A percentile compares a stretch with the other conserved stretches of the same genome.
phyloP scores from a whole-genome alignment of 2,797 vertebrate species.

The Enteromius mattozi region DNA sequence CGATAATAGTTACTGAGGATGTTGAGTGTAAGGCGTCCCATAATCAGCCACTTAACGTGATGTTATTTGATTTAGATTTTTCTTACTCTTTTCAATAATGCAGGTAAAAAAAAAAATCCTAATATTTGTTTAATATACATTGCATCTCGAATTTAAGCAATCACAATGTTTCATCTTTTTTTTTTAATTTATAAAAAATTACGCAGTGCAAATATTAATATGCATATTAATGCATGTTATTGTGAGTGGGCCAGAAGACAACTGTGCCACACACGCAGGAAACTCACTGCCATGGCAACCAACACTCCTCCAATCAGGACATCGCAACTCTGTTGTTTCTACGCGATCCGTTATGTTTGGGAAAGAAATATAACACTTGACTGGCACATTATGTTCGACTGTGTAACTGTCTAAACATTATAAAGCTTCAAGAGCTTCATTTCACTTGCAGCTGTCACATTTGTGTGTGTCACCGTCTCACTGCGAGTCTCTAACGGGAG shows the following conservation, averaged over 20 bases:
- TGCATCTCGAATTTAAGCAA: not conserved
- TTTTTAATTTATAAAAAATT: not conserved
- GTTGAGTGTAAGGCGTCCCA: not conserved
- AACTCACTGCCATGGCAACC: slow-evolving; percentile 49
- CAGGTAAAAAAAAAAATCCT: not conserved
- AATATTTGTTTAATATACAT: not conserved
- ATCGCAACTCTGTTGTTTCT: slow-evolving; percentile 15
- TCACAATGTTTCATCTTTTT: too few species aligned
- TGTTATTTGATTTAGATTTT: not conserved
- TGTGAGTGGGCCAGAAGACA: slow-evolving; percentile 10
- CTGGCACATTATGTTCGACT: not conserved
- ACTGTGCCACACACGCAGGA: slow-evolving; percentile 10
- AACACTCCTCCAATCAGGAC: slow-evolving; percentile 32
- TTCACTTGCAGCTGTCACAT: not conserved
- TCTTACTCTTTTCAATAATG: not conserved
- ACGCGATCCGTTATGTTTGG: slow-evolving; percentile 17
- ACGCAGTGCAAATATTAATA: not conserved
- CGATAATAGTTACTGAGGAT: not conserved
- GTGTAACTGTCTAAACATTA: not conserved
- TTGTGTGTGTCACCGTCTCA: not conserved
- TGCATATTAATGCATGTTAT: slow-evolving; percentile 10
- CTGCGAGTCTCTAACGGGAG: not conserved
- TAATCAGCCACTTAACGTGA: not conserved
- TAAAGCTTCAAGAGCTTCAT: not conserved
- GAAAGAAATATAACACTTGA: slow-evolving; percentile 3